Evolutionary conservation across 2,888 invertebrate species (phyloP), one percentile per base, ranked within the genome.

Genomic region (Melinaea marsaeus): DNA sequence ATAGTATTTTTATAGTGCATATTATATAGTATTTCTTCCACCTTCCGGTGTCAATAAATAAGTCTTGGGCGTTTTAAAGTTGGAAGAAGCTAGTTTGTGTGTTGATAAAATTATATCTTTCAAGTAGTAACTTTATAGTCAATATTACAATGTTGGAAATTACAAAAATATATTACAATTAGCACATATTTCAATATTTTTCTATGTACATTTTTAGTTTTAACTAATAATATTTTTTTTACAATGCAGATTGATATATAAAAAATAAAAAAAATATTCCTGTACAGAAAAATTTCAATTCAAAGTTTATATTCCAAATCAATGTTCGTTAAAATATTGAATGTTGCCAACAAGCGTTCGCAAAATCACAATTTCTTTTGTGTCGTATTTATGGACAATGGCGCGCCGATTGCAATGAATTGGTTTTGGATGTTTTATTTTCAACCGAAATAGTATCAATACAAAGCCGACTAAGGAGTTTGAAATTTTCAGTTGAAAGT

Each of bases 341-440:
- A 51, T 51, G 51, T 51, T 51, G 51, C n/a, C n/a, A n/a, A 7
- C 51, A 51, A 51, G 51, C 51, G 32, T 61, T 77, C 74, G 77
- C 77, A 80, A 76, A 79, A 79, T 79, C 78, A 79, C 79, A 74
- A 77, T 77, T 83, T 80, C 84, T 84, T 83, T 86, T 84, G 81
- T 84, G 74, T 72, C 77, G 78, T 79, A 79, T 83, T 85, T 81
- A 85, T 78, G 85, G 84, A 88, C 88, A 88, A 88, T 88, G 78
- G 86, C 77, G 74, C 81, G 78, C 79, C 83, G 81, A 88, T 86
- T 87, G 88, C 83, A 81, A 69, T 65, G 79, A 73, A 74, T 77
- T 79, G 77, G 75, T 83, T 81, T n/a, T 79, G 79, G 79, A 74
- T 79, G 79, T 83, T 86, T 86, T 86, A 84, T 87, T 87, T 86